Base-by-base conservation (phyloP, 2,888 invertebrate genomes). In the Seira musarum region DNA sequence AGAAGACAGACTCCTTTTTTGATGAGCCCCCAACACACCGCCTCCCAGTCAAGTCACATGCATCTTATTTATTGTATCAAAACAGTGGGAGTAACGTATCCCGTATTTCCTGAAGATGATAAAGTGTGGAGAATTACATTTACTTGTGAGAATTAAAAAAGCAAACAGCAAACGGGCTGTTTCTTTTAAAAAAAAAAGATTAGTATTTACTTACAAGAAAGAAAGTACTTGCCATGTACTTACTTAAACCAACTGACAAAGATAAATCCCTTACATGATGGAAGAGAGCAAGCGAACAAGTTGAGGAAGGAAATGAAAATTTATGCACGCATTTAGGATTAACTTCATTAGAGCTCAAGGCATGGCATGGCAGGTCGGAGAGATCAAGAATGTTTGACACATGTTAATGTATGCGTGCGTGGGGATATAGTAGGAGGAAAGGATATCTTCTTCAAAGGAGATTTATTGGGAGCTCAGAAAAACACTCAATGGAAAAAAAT, bases 321-420 rank as follows among this genome's bases (percentile, higher is more conserved):
- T 83, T 78, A 78, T 78, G 83, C 83, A 83, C 83, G 83, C 83
- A 83, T 81, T 73, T 40, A 70, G 81, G 83, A 83, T 83, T 83
- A 83, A 81, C 76, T 81, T 71, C 64, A 69, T 74, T 68, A 68
- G 68, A 72, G n/a, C n/a, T 78, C 67, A n/a, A n/a, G n/a, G n/a
- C n/a, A n/a, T n/a, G n/a, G n/a, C n/a, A 72, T 73, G 72, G 79
- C 79, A 79, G 79, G 79, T 79, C 72, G 72, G 61, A 73, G 66
- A 73, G 79, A 79, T 79, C 79, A 79, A 79, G 79, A 79, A 73
- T 79, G 79, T 79, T 79, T 79, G 79, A 79, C 79, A 79, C 72
- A 79, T 73, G 73, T 68, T 79, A 79, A 79, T 79, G 64, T 79
- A 79, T 79, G 72, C 79, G 63, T 73, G 73, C 68, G 53, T 67